phyloP scores from a whole-genome alignment of 2,113 vertebrate species.

The Otocyon megalotis region DNA sequence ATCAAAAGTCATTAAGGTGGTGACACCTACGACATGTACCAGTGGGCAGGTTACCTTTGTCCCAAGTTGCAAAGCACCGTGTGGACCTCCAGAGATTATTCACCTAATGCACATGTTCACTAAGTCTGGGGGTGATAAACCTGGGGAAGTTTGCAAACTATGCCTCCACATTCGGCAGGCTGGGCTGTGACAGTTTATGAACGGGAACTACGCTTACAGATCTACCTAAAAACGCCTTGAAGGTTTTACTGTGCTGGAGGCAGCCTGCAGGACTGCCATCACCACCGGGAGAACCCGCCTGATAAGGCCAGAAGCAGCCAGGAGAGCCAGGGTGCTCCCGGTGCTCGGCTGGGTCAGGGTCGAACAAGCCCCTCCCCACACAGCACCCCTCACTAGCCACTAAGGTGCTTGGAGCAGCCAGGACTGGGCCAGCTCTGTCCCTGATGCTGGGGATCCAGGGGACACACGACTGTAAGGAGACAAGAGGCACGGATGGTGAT shows the following conservation, averaged over 20 bases:
- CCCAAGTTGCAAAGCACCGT: neutral
- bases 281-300: neutral
- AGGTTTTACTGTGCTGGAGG: neutral
- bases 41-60: neutral
- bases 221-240: neutral
- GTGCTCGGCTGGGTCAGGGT: fast-evolving
- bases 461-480: fast-evolving
- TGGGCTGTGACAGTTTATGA: neutral
- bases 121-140: neutral
- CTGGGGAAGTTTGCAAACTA: neutral
- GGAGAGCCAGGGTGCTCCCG: neutral
- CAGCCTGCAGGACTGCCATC: neutral
- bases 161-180: fast-evolving
- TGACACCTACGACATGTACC: neutral
- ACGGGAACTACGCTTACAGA: neutral
- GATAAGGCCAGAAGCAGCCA: neutral
- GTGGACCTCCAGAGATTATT: neutral
- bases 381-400: neutral
- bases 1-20: neutral
- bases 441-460: neutral
- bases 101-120: neutral
- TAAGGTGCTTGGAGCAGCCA: fast-evolving
- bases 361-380: neutral
- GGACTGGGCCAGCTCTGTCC: too few species aligned
- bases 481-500: fast-evolving